These are phyloP conservation scores for Panagrolaimus sp. DNA, from an alignment of 1,140 invertebrate species.

Conservation along the genomic window DNA sequence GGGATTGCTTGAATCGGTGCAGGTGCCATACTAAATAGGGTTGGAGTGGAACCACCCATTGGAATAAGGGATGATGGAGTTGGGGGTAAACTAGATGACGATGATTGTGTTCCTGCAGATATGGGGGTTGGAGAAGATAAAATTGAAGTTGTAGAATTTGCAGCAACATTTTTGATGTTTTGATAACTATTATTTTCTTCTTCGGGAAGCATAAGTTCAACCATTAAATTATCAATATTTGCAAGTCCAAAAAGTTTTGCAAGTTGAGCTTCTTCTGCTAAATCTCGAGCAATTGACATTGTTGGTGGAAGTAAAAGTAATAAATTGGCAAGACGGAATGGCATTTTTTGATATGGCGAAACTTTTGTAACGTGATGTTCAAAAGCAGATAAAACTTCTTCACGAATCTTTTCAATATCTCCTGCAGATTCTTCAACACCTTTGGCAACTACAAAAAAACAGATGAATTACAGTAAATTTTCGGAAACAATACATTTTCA, in stretches of 20 bases:
- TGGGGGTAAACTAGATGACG: no score
- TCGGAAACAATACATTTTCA: slow-evolving; percentile 11
- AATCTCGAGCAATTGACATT: slow-evolving; percentile 86
- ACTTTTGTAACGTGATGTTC: slow-evolving; percentile 85
- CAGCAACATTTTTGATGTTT: slow-evolving; percentile 12
- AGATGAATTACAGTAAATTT: neutral
- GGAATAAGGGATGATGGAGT: neutral
- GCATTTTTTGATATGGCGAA: slow-evolving; percentile 78
- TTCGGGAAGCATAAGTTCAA: slow-evolving; percentile 78
- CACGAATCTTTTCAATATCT: slow-evolving; percentile 76
- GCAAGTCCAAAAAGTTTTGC: slow-evolving; percentile 90
- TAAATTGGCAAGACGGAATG: slow-evolving; percentile 90
- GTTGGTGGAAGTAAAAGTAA: slow-evolving; percentile 82
- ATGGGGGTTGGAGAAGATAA: neutral
- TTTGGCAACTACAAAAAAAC: slow-evolving; percentile 73
- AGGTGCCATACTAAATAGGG: neutral
- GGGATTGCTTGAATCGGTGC: neutral
- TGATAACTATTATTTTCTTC: slow-evolving; percentile 35
- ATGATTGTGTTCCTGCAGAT: neutral
- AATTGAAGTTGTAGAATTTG: no score
- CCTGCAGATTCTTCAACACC: slow-evolving; percentile 73
- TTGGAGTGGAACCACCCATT: neutral
- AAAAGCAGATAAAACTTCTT: slow-evolving; percentile 88
- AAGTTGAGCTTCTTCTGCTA: slow-evolving; percentile 98
- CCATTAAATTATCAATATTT: slow-evolving; percentile 85